phyloP scores from a whole-genome alignment of 37 sponge, comb jelly and placozoan genomes.

The Haliclona indistincta region DNA sequence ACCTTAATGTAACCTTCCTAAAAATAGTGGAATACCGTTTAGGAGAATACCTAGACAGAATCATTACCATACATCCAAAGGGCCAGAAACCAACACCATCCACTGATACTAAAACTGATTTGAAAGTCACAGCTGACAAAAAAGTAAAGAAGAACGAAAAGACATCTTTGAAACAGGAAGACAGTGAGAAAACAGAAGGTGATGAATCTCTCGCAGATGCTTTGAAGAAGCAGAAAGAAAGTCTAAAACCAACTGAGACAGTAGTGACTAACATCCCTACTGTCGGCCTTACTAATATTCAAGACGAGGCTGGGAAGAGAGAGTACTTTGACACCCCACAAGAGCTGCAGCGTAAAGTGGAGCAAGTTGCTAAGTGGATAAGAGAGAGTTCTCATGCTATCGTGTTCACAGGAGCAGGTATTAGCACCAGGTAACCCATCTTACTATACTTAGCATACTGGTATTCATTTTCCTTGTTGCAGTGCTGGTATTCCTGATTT shows the following conservation, averaged over 20 bases:
- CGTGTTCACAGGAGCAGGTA: conserved; percentile 88
- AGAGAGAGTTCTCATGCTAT: conserved; percentile 60
- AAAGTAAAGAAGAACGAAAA: not conserved
- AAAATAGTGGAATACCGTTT: conserved; percentile 15
- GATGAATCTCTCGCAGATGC: conserved; percentile 1
- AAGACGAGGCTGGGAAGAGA: conserved; percentile 83
- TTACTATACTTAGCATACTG: conserved; percentile 1
- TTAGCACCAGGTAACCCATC: conserved; percentile 75
- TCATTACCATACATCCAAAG: conserved; percentile 12
- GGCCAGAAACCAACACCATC: not conserved
- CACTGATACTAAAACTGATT: not conserved
- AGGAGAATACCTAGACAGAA: conserved; percentile 7
- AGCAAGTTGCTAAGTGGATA: conserved; percentile 64
- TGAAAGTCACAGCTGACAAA: not conserved
- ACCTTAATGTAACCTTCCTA: not conserved
- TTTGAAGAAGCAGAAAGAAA: conserved; percentile 32
- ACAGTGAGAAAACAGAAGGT: not conserved
- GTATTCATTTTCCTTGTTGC: not conserved
- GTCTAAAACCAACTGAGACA: conserved; percentile 70
- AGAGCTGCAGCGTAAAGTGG: conserved; percentile 55
- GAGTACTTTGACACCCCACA: conserved; percentile 74
- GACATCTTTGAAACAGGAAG: no score
- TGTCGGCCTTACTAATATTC: conserved; percentile 47
- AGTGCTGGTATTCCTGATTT: conserved; percentile 88
- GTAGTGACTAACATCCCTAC: conserved; percentile 44